Base-by-base conservation (phyloP, 2,797 vertebrate species). In the Darevskia nairensis region DNA sequence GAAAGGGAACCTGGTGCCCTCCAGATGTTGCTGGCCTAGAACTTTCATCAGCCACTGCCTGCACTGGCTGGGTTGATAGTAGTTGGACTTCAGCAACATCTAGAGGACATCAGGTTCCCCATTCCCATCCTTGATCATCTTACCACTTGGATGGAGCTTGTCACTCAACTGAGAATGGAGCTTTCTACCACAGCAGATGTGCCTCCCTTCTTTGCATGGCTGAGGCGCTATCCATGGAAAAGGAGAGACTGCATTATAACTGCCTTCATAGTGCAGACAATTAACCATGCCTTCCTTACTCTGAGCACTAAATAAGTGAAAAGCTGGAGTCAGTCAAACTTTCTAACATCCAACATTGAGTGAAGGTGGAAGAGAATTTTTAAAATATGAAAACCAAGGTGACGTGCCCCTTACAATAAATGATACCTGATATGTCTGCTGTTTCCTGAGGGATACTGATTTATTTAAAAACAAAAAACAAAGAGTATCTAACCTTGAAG, bases 401-500 rank as follows among this genome's bases (percentile, higher is more conserved):
- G 44, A n/a, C 1, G 8, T 3, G 4, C 19, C 81, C 27, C 9
- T 83, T 29, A 32, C 2, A 50, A 50, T 82, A 39, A 41, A 27
- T 11, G 61, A 29, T 15, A 29, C 25, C 1, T 1, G 25, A 29
- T 23, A 68, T 7, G 32, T 27, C 17, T 69, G 25, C 15, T 83
- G 50, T 71, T 87, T 68, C 7, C 19, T 8, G 25, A 41, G 8
- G 29, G 78, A 89, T 85, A 77, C 35, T 86, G 79, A 23, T 21
- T 85, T 72, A 85, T 46, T 29, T 82, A 80, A 6, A 44, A 89
- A 89, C 2, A 1, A 72, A 39, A 74, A 74, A 64, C 61, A 39
- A 19, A 21, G 17, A 39, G 15, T 68, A 89, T 94, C 92, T 93
- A 96, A 97, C 96, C 97, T 84, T 96, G 96, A 91, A 96, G 93